A percentile compares a stretch with the other conserved stretches of the same genome.
These are phyloP conservation scores for Eubasilissa splendida DNA, from an alignment of 2,888 invertebrate species.

Conservation along the genomic window DNA sequence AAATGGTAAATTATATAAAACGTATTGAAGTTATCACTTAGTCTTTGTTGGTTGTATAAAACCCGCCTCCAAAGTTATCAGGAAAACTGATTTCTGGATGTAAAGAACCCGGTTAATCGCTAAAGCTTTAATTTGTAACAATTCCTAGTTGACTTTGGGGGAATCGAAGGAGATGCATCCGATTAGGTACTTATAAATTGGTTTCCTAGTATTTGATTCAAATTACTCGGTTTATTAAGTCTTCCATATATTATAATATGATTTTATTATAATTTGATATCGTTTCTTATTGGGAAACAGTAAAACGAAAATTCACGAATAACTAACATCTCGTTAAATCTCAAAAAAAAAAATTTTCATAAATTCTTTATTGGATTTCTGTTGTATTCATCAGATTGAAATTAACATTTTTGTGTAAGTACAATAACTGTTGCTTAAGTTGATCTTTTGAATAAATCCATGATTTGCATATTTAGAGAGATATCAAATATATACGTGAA, in stretches of 20 bases:
- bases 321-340: too few relatives aligned
- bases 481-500: neutral
- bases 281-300: neutral
- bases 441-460: neutral
- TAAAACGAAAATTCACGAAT: too few relatives aligned
- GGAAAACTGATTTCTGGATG: slow-evolving; percentile 35
- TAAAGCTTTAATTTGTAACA: slow-evolving; percentile 34
- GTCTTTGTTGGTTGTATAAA: slow-evolving; percentile 17
- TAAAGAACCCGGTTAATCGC: slow-evolving; percentile 17
- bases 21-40: slow-evolving; percentile 8
- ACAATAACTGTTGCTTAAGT: slow-evolving; percentile 8
- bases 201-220: neutral
- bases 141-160: slow-evolving; percentile 28
- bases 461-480: too few relatives aligned
- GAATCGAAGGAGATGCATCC: neutral
- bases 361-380: too few relatives aligned
- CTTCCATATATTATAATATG: slow-evolving; percentile 31
- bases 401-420: neutral
- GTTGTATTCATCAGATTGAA: too few relatives aligned
- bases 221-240: slow-evolving; percentile 24
- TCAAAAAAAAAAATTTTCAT: too few relatives aligned
- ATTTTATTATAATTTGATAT: slow-evolving; percentile 11
- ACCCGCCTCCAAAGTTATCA: slow-evolving; percentile 11
- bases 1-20: slow-evolving; percentile 3
- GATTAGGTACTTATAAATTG: neutral